Conservation (phyloP, 2,888 invertebrate genomes). For the Ormia ochracea region DNA sequence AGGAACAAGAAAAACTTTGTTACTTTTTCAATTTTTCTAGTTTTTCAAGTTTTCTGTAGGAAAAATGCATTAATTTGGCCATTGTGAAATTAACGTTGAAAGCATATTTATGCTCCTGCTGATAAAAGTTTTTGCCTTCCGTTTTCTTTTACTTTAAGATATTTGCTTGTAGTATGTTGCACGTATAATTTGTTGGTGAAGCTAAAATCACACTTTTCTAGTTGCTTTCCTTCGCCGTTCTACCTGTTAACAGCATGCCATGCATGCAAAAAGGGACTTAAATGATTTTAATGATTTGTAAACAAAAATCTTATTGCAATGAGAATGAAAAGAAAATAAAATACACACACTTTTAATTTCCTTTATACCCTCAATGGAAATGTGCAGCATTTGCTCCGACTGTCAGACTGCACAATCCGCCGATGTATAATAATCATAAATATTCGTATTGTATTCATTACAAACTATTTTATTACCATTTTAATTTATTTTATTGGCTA, state of each 20-base stretch:
- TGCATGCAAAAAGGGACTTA: slow-evolving; percentile 49
- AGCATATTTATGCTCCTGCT: background rate
- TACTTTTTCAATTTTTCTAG: background rate
- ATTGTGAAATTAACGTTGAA: background rate
- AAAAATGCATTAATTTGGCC: background rate
- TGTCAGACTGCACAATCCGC: background rate
- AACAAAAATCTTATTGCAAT: slow-evolving; percentile 61
- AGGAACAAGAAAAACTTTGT: no score
- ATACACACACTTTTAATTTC: background rate
- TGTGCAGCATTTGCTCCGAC: background rate
- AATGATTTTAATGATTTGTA: slow-evolving; percentile 65
- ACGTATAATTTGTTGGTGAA: slow-evolving; percentile 49
- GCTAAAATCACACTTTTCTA: slow-evolving; percentile 41
- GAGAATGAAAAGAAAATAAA: slow-evolving; percentile 29
- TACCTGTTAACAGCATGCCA: slow-evolving; percentile 44
- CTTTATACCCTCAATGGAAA: background rate
- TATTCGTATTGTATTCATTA: slow-evolving; percentile 42
- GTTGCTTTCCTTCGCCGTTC: slow-evolving; percentile 23
- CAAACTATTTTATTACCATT: slow-evolving; percentile 38
- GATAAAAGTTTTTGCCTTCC: background rate
- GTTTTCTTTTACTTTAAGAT: slow-evolving; percentile 7
- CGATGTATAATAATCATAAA: slow-evolving; percentile 36
- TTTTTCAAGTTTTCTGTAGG: background rate
- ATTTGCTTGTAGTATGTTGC: slow-evolving; percentile 31
- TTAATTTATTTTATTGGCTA: slow-evolving; percentile 51